A percentile compares a stretch with the other conserved stretches of the same genome.
Evolutionary conservation across 2,113 vertebrate species (phyloP).

Genomic region (Promerops cafer): DNA sequence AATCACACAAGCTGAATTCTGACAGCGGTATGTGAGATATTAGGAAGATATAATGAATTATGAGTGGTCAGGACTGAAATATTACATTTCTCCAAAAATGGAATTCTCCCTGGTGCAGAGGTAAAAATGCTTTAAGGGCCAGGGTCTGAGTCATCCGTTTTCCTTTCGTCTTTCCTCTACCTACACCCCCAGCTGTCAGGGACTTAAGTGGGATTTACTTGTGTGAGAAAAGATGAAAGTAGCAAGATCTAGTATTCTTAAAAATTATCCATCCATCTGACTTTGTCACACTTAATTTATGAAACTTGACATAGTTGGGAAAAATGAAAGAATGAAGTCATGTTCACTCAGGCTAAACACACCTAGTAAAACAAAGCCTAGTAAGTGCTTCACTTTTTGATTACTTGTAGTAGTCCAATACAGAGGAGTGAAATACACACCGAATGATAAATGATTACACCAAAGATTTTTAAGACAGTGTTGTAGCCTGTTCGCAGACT

Average conservation of each 20-base stretch:
- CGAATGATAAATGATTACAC: not conserved
- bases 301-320: not conserved
- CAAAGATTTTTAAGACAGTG: not conserved
- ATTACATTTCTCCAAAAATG: not conserved
- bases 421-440: not conserved
- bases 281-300: not conserved
- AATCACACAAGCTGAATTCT: not conserved
- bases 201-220: conserved; percentile 2
- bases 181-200: not conserved
- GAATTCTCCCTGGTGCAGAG: not conserved
- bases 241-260: not conserved
- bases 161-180: not conserved
- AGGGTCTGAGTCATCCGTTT: not conserved
- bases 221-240: conserved; percentile 17
- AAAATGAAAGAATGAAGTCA: not conserved
- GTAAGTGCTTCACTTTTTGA: not conserved
- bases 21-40: not conserved
- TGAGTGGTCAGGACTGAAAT: not conserved
- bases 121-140: not conserved
- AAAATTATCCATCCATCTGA: not conserved
- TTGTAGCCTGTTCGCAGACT: not conserved
- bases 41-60: not conserved
- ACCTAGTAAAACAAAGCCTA: not conserved
- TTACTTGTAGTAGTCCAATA: not conserved
- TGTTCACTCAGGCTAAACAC: not conserved